Conservation (phyloP, 2,797 vertebrate genomes). For the Sebastes reedi region DNA sequence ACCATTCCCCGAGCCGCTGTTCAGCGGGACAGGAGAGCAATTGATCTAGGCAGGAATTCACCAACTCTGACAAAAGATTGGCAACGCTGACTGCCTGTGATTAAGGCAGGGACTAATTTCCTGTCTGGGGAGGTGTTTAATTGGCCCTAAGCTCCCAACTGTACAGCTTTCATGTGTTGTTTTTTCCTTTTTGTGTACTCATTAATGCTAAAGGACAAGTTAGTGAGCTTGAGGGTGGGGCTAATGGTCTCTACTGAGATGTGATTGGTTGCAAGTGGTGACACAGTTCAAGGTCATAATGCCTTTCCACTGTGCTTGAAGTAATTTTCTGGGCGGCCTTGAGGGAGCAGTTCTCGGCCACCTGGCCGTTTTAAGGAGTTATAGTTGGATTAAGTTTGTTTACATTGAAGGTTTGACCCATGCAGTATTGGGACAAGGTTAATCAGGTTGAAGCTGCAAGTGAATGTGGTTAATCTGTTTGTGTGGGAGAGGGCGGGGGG, state of each 20-base stretch:
- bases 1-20: conserved; percentile 64
- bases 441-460: conserved; percentile 51
- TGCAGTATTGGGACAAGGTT: conserved; percentile 41
- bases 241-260: conserved; percentile 33
- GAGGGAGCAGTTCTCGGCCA: conserved; percentile 7
- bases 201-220: conserved; percentile 61
- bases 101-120: conserved; percentile 79
- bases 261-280: conserved; percentile 6
- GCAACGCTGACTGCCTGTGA: conserved; percentile 75
- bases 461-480: conserved; percentile 30
- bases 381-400: conserved; percentile 41
- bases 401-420: conserved; percentile 22
- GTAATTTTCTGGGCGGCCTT: conserved; percentile 2
- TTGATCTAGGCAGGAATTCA: conserved; percentile 76
- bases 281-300: conserved; percentile 57
- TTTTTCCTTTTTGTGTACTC: conserved; percentile 33
- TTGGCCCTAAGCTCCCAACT: conserved; percentile 70
- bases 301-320: conserved; percentile 11
- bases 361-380: conserved; percentile 15
- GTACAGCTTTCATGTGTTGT: conserved; percentile 61
- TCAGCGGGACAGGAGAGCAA: conserved; percentile 72
- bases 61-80: conserved; percentile 76
- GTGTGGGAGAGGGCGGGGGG: not conserved
- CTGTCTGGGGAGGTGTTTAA: conserved; percentile 75
- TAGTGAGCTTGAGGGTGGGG: conserved; percentile 23